Evolutionary conservation across 2,797 vertebrate species (phyloP).

Genomic region (Sciurus vulgaris): DNA sequence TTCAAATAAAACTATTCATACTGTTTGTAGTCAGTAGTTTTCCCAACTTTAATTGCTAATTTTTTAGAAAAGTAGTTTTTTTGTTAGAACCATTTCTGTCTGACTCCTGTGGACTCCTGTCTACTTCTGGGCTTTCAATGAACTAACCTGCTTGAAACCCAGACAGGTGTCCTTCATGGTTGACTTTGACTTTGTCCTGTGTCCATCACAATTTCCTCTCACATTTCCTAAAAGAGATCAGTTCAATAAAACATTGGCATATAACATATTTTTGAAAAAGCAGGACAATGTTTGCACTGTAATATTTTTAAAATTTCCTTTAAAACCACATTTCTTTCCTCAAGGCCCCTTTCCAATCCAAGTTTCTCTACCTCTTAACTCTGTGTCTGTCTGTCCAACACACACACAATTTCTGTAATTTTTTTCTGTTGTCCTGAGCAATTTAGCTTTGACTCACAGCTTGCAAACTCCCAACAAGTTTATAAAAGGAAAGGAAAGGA

Average conservation of each 20-base stretch:
- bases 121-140: background rate
- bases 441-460: background rate
- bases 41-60: background rate
- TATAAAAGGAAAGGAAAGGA: background rate
- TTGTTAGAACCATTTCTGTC: background rate
- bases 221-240: background rate
- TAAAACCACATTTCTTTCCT: background rate
- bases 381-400: background rate
- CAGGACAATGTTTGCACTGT: background rate
- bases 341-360: background rate
- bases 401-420: background rate
- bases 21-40: background rate
- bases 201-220: background rate
- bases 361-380: background rate
- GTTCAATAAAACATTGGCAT: background rate
- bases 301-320: background rate
- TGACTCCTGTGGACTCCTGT: background rate
- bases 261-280: background rate
- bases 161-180: background rate
- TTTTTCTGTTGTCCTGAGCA: background rate
- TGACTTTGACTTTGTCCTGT: background rate
- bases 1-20: background rate
- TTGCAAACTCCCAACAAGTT: background rate
- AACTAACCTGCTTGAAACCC: background rate
- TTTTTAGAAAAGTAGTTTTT: background rate